Base-by-base conservation (phyloP, 2,888 invertebrate species). In the Brachyopa scutellaris region DNA sequence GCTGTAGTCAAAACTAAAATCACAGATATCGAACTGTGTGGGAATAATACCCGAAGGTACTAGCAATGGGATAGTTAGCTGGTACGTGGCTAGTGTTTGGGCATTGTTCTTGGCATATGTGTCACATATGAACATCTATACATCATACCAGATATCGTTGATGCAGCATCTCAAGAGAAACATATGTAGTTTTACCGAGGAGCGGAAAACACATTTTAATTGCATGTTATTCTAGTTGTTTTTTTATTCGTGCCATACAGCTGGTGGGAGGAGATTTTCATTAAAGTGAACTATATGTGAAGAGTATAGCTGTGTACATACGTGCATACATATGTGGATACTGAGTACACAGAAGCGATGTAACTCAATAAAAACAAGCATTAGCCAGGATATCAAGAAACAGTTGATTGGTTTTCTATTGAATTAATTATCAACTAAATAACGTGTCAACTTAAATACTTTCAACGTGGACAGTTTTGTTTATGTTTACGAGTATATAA, bases 1-100 rank as follows among this genome's bases (percentile, higher is more conserved):
- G 23, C 9, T 66, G 17, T 66, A 66, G 72, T 72, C 78, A 47
- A 76, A 51, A 61, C 45, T 26, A 11, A 76, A 76, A 76, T 76
- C 76, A 61, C 67, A 69, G 67, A 59, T 51, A 57, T 66, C 17
- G 15, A 47, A 33, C 64, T 55, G 76, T 31, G 9, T 7, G 33
- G 19, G 45, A 19, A 55, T 26, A 29, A n/a, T n/a, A n/a, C n/a
- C n/a, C n/a, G n/a, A n/a, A n/a, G n/a, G 21, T 23, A 33, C 47
- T 59, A 11, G 26, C 29, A 45, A 19, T 33, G 47, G 47, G 13
- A 29, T 42, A 19, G 42, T 29, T 29, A 31, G 6, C 19, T 31
- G n/a, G 11, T 29, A 38, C 11, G 23, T 42, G 42, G n/a, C 11
- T n/a, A n/a, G 11, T 51, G 15, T 15, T 53, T 21, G 38, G 26